Evolutionary conservation across 2,797 vertebrate species (phyloP), one percentile per base, ranked within the genome.

Genomic region (Pipistrellus nathusii): DNA sequence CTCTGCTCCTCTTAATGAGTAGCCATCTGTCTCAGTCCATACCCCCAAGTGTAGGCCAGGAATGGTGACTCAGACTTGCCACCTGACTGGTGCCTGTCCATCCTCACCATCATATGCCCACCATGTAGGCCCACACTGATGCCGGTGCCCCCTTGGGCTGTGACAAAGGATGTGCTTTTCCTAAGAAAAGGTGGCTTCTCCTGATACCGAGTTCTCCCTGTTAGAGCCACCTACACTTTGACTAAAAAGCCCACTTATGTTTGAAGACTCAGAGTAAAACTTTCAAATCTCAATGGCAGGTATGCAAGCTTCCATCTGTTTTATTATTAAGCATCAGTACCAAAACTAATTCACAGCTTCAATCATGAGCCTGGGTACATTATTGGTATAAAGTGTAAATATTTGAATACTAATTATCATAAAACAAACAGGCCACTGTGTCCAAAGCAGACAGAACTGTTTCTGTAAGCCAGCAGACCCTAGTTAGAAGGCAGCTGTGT

Each of bases 391-490:
- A 41, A 89, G 82, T 93, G 21, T 90, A 93, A 95, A 93, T 93
- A 96, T 96, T 86, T 94, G 85, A 93, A 35, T 78, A 35, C n/a
- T 88, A 62, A 89, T 85, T 64, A 68, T 57, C 3, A 0, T 59
- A 78, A 95, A 93, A 88, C 91, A 92, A 94, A 93, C 57, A 94
- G 78, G 32, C 69, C 76, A 35, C 51, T 12, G 2, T 71, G 72
- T 88, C 80, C 77, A 35, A 85, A 94, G 57, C 90, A 59, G 89
- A 92, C 21, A 15, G 90, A 35, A 68, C 20, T 77, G n/a, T 82
- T 84, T 88, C 41, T 14, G 80, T 85, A 92, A 94, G 91, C 89
- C 51, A 41, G 73, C 57, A 95, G 73, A 89, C 35, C 75, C 69
- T 48, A 4, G 18, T 25, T 85, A 10, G 55, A 11, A 62, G 55